Evolutionary conservation across 2,797 vertebrate genomes (phyloP), one percentile per base, ranked within the genome.

Genomic region (Rhynchotus rufescens): DNA sequence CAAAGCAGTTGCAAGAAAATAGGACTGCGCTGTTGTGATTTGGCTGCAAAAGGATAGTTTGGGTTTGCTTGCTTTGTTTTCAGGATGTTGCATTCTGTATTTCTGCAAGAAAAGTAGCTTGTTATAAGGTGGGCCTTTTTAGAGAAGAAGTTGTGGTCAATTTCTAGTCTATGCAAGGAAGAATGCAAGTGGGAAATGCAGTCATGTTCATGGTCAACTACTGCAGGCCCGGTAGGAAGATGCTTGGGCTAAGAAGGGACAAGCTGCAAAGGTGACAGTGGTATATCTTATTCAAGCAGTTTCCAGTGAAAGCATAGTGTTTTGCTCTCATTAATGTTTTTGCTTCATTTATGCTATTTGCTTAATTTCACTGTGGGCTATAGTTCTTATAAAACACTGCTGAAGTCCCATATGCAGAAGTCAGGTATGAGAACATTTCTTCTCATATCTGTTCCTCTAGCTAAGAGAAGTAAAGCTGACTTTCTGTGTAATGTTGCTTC

Each of bases 61-160:
- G 26, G 15, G 17, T 60, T 72, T 52, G 6, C 17, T 2, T 38
- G 20, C 21, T 45, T 66, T 44, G 42, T 60, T 72, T 80, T 68
- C 42, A 36, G 67, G 38, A 66, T 60, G 38, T 25, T 40, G 74
- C 11, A 42, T 89, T 92, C 54, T 66, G 9, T 91, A 34, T 88
- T 94, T 89, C 57, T 86, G 40, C 91, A 80, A 84, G 79, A 16
- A 47, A 80, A 94, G 68, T 51, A 54, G n/a, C 42, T 89, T 19
- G 45, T 82, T 95, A 34, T 82, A 30, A 90, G 34, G 21, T 38
- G 25, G 16, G 36, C 38, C 71, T 92, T 90, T 94, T 36, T 69
- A 84, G 62, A 45, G 52, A 32, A 82, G 65, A 40, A 13, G 2
- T 25, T 26, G 30, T 47, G n/a, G 62, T 65, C 65, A 59, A 68